Base-by-base conservation (phyloP, 1,140 invertebrate species). In the Latrodectus geometricus region DNA sequence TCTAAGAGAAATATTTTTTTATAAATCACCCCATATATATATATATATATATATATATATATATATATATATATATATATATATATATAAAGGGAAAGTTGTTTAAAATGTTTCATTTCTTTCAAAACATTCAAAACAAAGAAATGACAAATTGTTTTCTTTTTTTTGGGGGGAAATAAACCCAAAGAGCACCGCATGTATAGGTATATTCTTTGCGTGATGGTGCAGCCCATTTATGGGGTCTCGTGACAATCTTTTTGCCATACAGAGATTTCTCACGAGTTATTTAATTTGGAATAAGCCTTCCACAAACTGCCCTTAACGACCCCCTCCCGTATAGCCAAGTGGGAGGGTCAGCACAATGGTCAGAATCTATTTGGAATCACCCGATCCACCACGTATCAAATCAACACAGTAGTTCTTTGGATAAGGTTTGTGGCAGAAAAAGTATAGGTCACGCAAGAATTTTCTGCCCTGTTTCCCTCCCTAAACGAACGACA, bases 321-420 rank as follows among this genome's bases (percentile, higher is more conserved):
- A 75, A 84, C 82, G 82, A 84, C 68, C 69, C 23, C 82, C 81
- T 70, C 61, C 61, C 35, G 73, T 4, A 35, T 61, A 20, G 52
- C 68, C 21, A 70, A 74, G 80, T 73, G 70, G 80, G 80, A 74
- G 80, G 80, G 70, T 21, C 69, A 20, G 61, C 61, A 48, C 72
- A 76, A 76, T 84, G 82, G 82, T 84, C 82, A 84, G 82, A 84
- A 84, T 84, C 82, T 84, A 84, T 84, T 84, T 84, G 73, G 73
- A 61, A 76, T 76, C 61, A 75, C 82, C 48, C 82, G 82, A 84
- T 84, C 82, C 48, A 21, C 49, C 23, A 50, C 56, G 65, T 76
- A 76, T 76, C 74, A 75, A 78, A 65, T 78, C 23, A 65, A 78
- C 56, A 35, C 54, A 35, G 54, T 17, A 61, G 54, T 61, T 61